A percentile compares a stretch with the other conserved stretches of the same genome.
phyloP scores from a whole-genome alignment of 2,797 vertebrate species.

The Sciaenops ocellatus region DNA sequence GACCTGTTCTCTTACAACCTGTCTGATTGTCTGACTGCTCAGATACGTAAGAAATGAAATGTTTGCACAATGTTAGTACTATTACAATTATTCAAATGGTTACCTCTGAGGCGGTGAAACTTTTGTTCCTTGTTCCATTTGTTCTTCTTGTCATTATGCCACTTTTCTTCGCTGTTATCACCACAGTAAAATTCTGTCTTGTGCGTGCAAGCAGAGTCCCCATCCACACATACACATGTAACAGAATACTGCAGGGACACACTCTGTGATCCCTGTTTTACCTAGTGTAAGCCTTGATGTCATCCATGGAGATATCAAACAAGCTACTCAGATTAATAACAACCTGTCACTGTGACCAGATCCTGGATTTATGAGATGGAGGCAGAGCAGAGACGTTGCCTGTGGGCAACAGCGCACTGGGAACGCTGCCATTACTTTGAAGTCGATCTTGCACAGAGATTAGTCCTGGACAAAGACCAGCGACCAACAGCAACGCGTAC shows the following conservation, averaged over 20 bases:
- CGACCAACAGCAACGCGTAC: conserved; percentile 37
- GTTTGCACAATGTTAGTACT: not conserved
- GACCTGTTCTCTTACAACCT: too few relatives aligned
- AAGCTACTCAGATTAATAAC: conserved; percentile 64
- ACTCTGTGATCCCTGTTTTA: conserved; percentile 16
- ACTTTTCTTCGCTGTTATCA: not conserved
- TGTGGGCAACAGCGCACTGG: conserved; percentile 64
- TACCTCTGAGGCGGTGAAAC: not conserved
- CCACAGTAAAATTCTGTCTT: not conserved
- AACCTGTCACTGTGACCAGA: conserved; percentile 54
- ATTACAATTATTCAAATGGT: not conserved
- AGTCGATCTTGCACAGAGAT: conserved; percentile 73
- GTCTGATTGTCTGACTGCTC: not conserved
- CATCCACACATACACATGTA: not conserved
- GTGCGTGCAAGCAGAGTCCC: not conserved
- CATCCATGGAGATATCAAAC: conserved; percentile 70
- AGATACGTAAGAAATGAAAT: not conserved
- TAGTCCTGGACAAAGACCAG: conserved; percentile 69
- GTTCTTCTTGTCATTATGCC: conserved; percentile 6
- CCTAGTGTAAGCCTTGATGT: conserved; percentile 46
- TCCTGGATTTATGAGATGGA: conserved; percentile 64
- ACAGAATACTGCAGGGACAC: conserved; percentile 12
- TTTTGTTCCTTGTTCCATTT: not conserved
- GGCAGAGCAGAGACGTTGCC: conserved; percentile 59
- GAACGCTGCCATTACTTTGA: conserved; percentile 73